Evolutionary conservation across 2,888 invertebrate species (phyloP), one percentile per base, ranked within the genome.

Genomic region (Entomobrya multifasciata): DNA sequence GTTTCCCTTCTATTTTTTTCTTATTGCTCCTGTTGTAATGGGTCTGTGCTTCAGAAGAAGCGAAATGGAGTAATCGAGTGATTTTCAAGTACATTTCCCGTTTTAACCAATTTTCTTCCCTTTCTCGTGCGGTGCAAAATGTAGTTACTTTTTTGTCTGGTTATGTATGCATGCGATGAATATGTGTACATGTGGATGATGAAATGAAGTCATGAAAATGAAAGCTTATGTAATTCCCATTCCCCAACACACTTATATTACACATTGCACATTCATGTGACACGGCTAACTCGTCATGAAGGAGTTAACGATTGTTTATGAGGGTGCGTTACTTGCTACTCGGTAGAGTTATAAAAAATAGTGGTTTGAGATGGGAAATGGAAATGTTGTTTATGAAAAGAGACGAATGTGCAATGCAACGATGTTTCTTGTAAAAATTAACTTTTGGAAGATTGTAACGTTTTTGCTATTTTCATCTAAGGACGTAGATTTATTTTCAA

Each of bases 71-170:
- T 90, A 89, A 89, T 88, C 87, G 89, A 88, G 89, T 88, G 90
- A 89, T 90, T 90, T 90, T 90, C 90, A 89, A 89, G 88, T 88
- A 89, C 90, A 90, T 90, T 90, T 88, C 90, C 86, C 88, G 81
- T 88, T 88, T 80, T 65, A 77, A 10, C n/a, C 62, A 13, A 15
- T 22, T 11, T 25, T 11, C n/a, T n/a, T n/a, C n/a, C n/a, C n/a
- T n/a, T n/a, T n/a, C n/a, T n/a, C n/a, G n/a, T n/a, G n/a, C n/a
- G n/a, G n/a, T n/a, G n/a, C n/a, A n/a, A n/a, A n/a, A n/a, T n/a
- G n/a, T n/a, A n/a, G n/a, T n/a, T 57, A 17, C 22, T 57, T 17
- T n/a, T 22, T 60, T 60, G 27, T 27, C 27, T 60, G n/a, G 11
- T 57, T 11, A 57, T 25, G 13, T n/a, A 15, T 15, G 15, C 47